Base-by-base conservation (phyloP, 2,797 vertebrate species). In the Labeo calbasu region DNA sequence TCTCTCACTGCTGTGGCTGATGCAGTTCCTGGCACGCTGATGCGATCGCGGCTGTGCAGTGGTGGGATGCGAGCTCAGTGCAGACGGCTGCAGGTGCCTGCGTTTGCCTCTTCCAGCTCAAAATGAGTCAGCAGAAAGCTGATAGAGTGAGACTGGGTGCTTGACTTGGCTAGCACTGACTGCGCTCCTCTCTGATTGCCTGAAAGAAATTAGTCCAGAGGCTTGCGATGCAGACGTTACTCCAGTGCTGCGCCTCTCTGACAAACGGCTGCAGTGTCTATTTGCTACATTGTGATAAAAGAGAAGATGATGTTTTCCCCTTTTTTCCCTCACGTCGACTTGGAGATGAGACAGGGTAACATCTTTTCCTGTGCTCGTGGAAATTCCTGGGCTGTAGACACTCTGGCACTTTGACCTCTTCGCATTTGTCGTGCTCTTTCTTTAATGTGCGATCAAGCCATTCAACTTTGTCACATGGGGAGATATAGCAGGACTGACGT, bases 121-220 rank as follows among this genome's bases (percentile, higher is more conserved):
- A 87, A 89, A 87, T 88, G 87, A 89, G 86, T 89, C 88, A 88
- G 88, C 87, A 88, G 70, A 77, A 87, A 75, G 78, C 81, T 43
- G 71, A 69, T 76, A 51, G 75, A 50, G 32, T 69, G 70, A 79
- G 66, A 73, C 48, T 43, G 81, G 63, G 48, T 21, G 61, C 81
- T 68, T 55, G 70, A 57, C 53, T 86, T 59, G 77, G 70, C 82
- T 77, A 63, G 73, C 82, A 69, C 40, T 53, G 79, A 63, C 51
- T 78, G 59, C 14, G 25, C 72, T 76, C 69, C 72, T 28, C 72
- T 87, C 77, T 76, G 73, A 83, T 51, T 83, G 63, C 73, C 53
- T 83, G 53, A 69, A 69, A 77, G 25, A 57, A 77, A 50, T 50
- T 23, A 83, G 65, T 77, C 82, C 63, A 59, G n/a, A 77, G 82